Conservation (phyloP, 30 jellyfish, hydroid and myxozoan genomes). For the Sanderia malayensis region DNA sequence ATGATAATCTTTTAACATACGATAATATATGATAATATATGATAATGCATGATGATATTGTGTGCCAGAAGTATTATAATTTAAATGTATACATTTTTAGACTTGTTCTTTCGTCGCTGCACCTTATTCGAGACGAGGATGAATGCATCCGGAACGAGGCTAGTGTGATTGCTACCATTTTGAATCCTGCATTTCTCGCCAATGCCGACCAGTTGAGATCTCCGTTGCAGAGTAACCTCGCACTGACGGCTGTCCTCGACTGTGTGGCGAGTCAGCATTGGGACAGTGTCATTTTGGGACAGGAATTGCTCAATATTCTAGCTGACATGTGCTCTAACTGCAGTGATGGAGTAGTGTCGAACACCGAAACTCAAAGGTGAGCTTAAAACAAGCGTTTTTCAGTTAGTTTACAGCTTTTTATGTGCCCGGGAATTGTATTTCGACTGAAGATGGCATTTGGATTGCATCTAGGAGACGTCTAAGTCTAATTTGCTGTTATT, state of each 20-base stretch:
- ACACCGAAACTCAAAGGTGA: neutral
- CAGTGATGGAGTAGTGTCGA: neutral
- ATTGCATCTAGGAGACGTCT: too few species aligned
- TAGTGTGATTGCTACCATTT: neutral
- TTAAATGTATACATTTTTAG: too few species aligned
- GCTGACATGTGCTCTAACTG: neutral
- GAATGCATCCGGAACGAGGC: conserved; percentile 41
- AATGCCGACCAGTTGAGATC: neutral
- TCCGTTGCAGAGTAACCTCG: conserved; percentile 31
- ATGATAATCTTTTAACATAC: too few species aligned
- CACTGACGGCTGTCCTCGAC: conserved; percentile 13
- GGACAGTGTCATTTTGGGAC: neutral
- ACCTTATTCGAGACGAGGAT: conserved; percentile 60
- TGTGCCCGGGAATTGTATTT: too few species aligned
- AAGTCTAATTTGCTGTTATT: too few species aligned
- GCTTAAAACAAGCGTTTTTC: too few species aligned
- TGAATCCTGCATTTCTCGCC: neutral
- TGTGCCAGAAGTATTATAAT: too few species aligned
- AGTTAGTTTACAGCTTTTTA: too few species aligned
- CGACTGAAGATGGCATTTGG: too few species aligned
- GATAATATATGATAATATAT: too few species aligned
- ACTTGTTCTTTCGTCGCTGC: conserved; percentile 27
- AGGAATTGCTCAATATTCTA: neutral
- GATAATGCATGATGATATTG: too few species aligned
- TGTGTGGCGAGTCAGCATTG: conserved; percentile 14